Conservation (phyloP, 2,797 vertebrate species). For the Distichodus sexfasciatus region DNA sequence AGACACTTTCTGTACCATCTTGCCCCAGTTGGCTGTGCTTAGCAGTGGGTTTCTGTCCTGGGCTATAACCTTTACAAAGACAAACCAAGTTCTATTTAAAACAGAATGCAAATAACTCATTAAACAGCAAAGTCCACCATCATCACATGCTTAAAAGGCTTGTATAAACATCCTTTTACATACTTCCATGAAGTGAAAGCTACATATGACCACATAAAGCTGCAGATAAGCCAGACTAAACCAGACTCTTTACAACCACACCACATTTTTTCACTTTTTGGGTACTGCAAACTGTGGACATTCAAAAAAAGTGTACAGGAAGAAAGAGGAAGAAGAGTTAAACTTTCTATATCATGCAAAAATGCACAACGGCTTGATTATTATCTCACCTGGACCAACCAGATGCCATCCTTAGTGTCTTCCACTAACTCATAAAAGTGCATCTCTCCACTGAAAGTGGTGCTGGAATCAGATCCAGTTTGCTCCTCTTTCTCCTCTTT, state of each 20-base stretch:
- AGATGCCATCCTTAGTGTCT: constrained; percentile 98
- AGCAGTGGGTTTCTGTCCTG: constrained; percentile 87
- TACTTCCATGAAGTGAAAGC: too few relatives aligned
- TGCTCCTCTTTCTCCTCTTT: constrained; percentile 90
- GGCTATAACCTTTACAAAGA: constrained; percentile 82
- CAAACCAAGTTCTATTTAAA: constrained; percentile 19
- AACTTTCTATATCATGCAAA: background rate
- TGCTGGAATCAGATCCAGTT: constrained; percentile 82
- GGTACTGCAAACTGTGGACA: background rate
- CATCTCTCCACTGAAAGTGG: constrained; percentile 94
- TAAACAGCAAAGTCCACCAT: background rate
- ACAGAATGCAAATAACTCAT: background rate
- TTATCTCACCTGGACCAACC: constrained; percentile 90
- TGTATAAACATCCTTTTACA: background rate
- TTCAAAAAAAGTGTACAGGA: too few relatives aligned
- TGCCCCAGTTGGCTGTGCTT: constrained; percentile 89
- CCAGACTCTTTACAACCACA: too few relatives aligned
- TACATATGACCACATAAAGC: too few relatives aligned
- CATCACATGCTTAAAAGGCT: background rate
- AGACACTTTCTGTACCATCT: constrained; percentile 97
- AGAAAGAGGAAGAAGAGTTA: too few relatives aligned
- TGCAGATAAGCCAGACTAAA: too few relatives aligned
- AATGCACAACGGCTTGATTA: background rate
- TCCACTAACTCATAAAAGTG: constrained; percentile 98
- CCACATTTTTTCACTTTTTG: too few relatives aligned